Evolutionary conservation across 2,888 invertebrate species (phyloP).

Genomic region (Cremastinae sp.): DNA sequence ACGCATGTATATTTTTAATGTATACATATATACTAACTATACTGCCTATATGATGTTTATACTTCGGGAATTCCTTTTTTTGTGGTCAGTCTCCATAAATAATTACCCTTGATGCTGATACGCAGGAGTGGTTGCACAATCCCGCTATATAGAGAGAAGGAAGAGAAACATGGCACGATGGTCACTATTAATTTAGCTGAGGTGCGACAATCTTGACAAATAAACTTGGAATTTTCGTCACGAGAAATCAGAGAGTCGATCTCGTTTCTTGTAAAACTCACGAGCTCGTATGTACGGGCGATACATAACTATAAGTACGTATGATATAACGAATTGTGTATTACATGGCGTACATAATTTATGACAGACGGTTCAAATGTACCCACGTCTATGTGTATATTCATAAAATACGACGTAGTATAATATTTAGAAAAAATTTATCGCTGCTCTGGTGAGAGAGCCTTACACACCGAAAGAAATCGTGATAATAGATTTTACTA

Average conservation of each 20-base stretch:
- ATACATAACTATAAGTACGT: slow-evolving; percentile 47
- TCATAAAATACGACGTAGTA: slow-evolving; percentile 11
- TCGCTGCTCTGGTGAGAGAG: slow-evolving; percentile 26
- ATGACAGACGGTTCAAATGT: slow-evolving; percentile 6
- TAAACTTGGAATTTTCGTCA: slow-evolving; percentile 54
- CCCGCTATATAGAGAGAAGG: slow-evolving; percentile 1
- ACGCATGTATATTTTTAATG: background rate
- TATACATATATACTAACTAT: too few relatives aligned
- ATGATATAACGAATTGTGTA: slow-evolving; percentile 34
- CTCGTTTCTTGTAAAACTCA: slow-evolving; percentile 54
- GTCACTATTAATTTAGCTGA: slow-evolving; percentile 53
- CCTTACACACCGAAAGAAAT: too few relatives aligned
- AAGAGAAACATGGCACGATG: slow-evolving; percentile 46
- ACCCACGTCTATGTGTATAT: background rate
- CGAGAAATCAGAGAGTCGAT: slow-evolving; percentile 55
- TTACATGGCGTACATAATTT: slow-evolving; percentile 29
- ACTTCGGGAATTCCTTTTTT: slow-evolving; percentile 13
- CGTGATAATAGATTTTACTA: too few relatives aligned
- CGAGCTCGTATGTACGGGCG: slow-evolving; percentile 44
- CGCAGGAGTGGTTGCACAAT: slow-evolving; percentile 37
- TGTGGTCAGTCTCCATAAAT: slow-evolving; percentile 31
- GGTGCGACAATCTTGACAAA: slow-evolving; percentile 57
- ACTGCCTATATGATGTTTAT: too few relatives aligned
- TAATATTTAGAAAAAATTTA: slow-evolving; percentile 13
- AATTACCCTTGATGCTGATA: slow-evolving; percentile 43